phyloP scores from a whole-genome alignment of 2,113 vertebrate species.

The Pachycephala philippinensis region DNA sequence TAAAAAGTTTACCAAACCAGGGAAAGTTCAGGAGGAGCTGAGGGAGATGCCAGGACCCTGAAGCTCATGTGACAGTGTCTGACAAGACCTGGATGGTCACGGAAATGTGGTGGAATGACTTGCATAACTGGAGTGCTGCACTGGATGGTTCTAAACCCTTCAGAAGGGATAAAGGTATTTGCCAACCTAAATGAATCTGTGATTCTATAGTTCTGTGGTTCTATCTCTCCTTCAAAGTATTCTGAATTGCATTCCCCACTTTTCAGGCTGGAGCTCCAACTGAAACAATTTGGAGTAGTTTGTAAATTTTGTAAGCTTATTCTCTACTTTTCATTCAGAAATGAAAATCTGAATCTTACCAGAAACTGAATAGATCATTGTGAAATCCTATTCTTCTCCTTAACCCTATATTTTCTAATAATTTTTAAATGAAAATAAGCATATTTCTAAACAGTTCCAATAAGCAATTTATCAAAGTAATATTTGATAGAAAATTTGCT shows the following conservation, averaged over 20 bases:
- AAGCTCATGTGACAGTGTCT: background rate
- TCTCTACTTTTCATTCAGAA: background rate
- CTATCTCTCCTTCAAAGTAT: background rate
- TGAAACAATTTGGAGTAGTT: background rate
- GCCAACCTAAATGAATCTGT: background rate
- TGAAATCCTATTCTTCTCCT: background rate
- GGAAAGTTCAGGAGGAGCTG: background rate
- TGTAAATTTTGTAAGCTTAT: background rate
- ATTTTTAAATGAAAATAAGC: background rate
- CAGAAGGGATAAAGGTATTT: background rate
- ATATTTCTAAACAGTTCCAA: background rate
- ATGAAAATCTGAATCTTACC: background rate
- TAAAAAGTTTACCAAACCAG: background rate
- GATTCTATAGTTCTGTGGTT: background rate
- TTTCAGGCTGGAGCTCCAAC: background rate
- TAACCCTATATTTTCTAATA: background rate
- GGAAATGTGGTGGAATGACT: background rate
- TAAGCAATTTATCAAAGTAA: background rate
- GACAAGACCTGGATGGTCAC: background rate
- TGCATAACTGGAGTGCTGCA: background rate
- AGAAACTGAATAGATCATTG: background rate
- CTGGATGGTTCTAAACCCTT: background rate
- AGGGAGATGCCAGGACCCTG: background rate
- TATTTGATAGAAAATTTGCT: background rate
- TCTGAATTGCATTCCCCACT: background rate